Percentiles rank a stretch among this genome's conserved stretches.
phyloP scores from a whole-genome alignment of 1,140 invertebrate genomes.

The Limonius californicus region DNA sequence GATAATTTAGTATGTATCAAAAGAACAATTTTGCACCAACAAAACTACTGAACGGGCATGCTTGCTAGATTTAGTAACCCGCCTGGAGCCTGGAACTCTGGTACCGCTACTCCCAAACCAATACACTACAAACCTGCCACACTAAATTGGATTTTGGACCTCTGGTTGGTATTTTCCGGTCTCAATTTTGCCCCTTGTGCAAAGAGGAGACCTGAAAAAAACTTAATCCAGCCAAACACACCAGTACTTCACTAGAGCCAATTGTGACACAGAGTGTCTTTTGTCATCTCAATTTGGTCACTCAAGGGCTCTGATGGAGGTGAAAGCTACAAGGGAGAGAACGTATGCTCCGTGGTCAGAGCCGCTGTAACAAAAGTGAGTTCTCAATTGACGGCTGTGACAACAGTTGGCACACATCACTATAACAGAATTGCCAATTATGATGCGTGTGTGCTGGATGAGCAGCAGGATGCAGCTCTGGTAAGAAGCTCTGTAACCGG shows the following conservation, averaged over 20 bases:
- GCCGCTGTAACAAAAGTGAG: constrained; percentile 47
- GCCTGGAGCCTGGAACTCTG: constrained; percentile 19
- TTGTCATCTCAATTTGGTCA: constrained; percentile 29
- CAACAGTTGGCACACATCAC: constrained; percentile 46
- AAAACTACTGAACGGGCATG: constrained; percentile 36
- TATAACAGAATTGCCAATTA: constrained; percentile 48
- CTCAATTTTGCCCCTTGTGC: constrained; percentile 69
- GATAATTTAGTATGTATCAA: constrained; percentile 36
- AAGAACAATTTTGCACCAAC: constrained; percentile 41
- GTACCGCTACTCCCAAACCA: constrained; percentile 20
- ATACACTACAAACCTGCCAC: constrained; percentile 1
- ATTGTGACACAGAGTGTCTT: constrained; percentile 29
- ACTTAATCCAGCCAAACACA: constrained; percentile 37
- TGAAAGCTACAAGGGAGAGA: constrained; percentile 40
- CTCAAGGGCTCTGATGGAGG: constrained; percentile 38
- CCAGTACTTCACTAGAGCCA: constrained; percentile 35
- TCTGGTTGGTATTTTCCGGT: constrained; percentile 33
- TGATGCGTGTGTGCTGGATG: constrained; percentile 21
- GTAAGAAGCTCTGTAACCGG: too few relatives aligned
- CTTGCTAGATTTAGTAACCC: constrained; percentile 28
- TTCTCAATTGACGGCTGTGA: constrained; percentile 46
- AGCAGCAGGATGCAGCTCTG: background rate
- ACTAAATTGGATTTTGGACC: constrained; percentile 18
- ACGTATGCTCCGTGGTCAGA: constrained; percentile 46
- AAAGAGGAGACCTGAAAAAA: constrained; percentile 75